phyloP scores from a whole-genome alignment of 2,113 vertebrate genomes.

The Prietella phreatophila region DNA sequence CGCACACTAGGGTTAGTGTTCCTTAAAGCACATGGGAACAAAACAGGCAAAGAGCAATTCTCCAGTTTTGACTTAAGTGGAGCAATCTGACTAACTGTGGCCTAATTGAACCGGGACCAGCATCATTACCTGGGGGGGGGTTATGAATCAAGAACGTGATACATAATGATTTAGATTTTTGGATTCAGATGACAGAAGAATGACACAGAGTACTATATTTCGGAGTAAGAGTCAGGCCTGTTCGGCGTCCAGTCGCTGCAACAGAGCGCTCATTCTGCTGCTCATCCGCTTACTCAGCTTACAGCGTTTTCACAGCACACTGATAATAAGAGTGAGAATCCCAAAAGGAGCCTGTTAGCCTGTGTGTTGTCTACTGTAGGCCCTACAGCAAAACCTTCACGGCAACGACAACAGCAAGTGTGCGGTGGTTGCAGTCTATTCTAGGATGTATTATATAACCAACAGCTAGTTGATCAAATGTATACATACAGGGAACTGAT shows the following conservation, averaged over 20 bases:
- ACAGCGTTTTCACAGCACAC: slow-evolving; percentile 44
- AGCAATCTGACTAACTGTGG: neutral
- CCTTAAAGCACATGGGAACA: neutral
- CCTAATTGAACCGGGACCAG: neutral
- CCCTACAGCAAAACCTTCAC: neutral
- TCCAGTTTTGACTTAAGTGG: neutral
- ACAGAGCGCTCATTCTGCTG: slow-evolving; percentile 34
- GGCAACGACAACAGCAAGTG: neutral
- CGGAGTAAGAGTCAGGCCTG: neutral
- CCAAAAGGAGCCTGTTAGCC: slow-evolving; percentile 38
- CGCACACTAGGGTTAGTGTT: slow-evolving; percentile 6
- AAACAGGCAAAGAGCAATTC: neutral
- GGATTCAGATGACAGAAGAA: neutral
- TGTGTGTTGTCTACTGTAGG: slow-evolving; percentile 17
- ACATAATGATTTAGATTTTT: no score
- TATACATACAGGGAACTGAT: neutral
- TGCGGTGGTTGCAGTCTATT: neutral
- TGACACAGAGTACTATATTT: neutral
- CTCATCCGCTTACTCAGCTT: slow-evolving; percentile 36
- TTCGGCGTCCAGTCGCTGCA: slow-evolving; percentile 9
- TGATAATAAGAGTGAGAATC: slow-evolving; percentile 52
- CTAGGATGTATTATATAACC: neutral
- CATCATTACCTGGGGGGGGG: slow-evolving; percentile 2
- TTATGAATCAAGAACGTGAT: slow-evolving; percentile 17
- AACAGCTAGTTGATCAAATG: neutral